A percentile compares a stretch with the other conserved stretches of the same genome.
phyloP scores from a whole-genome alignment of 2,888 invertebrate genomes.

The Allacma fusca region DNA sequence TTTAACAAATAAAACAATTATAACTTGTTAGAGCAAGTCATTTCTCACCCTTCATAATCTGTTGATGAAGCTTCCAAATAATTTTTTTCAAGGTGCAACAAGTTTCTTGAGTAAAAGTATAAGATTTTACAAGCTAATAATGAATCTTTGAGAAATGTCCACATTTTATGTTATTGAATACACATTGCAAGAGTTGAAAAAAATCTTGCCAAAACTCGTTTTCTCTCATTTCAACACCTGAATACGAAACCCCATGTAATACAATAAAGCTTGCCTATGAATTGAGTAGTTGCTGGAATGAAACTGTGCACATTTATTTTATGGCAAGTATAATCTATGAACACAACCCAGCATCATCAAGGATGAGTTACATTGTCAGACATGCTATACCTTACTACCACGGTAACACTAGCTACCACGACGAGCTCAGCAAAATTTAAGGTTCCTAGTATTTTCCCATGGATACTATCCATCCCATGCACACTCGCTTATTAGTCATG shows the following conservation, averaged over 20 bases:
- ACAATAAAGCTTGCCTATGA: not conserved
- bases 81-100: too few relatives aligned
- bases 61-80: not conserved
- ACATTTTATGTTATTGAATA: not conserved
- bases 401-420: too few relatives aligned
- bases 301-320: too few relatives aligned
- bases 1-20: slow-evolving; percentile 12
- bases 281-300: too few relatives aligned
- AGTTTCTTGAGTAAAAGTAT: not conserved
- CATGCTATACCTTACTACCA: too few relatives aligned
- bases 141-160: not conserved
- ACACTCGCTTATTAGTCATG: not conserved
- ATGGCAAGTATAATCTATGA: too few relatives aligned
- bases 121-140: not conserved
- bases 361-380: too few relatives aligned
- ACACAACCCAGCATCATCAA: too few relatives aligned
- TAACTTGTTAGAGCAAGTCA: not conserved
- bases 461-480: not conserved
- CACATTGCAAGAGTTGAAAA: not conserved
- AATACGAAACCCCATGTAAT: not conserved
- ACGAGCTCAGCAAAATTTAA: too few relatives aligned
- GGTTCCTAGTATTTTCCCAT: not conserved
- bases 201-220: slow-evolving; percentile 3
- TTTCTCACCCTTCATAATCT: slow-evolving; percentile 16
- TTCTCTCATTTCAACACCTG: slow-evolving; percentile 2